These are phyloP conservation scores for Garrulus glandarius DNA, from an alignment of 2,797 vertebrate species.

Conservation along the genomic window DNA sequence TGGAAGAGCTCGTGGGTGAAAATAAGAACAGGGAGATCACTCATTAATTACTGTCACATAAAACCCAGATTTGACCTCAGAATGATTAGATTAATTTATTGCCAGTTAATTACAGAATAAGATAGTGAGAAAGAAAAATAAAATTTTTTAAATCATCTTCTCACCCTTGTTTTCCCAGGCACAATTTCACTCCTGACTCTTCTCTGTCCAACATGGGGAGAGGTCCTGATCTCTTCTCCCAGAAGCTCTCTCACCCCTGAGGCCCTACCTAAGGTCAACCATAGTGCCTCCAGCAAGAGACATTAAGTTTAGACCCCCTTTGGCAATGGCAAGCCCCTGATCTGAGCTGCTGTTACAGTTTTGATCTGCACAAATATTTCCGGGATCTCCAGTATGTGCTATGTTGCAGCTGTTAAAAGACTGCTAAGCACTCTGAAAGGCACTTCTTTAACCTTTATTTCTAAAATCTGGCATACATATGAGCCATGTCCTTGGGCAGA, in stretches of 20 bases:
- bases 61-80: background rate
- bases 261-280: background rate
- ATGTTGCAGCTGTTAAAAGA: background rate
- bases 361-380: background rate
- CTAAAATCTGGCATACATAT: background rate
- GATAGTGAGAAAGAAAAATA: background rate
- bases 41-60: background rate
- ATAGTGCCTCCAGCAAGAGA: background rate
- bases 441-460: background rate
- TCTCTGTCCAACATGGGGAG: background rate
- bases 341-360: background rate
- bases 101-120: background rate
- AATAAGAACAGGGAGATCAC: background rate
- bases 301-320: background rate
- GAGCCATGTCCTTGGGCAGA: background rate
- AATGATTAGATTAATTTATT: background rate
- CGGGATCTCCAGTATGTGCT: background rate
- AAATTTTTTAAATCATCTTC: background rate
- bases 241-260: background rate
- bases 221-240: background rate
- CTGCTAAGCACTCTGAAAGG: background rate
- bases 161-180: fast-evolving
- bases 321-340: background rate
- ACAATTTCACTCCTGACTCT: background rate
- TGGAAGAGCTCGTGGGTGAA: background rate